phyloP scores from a whole-genome alignment of 1,140 invertebrate species.

The Drosophila pectinifera region DNA sequence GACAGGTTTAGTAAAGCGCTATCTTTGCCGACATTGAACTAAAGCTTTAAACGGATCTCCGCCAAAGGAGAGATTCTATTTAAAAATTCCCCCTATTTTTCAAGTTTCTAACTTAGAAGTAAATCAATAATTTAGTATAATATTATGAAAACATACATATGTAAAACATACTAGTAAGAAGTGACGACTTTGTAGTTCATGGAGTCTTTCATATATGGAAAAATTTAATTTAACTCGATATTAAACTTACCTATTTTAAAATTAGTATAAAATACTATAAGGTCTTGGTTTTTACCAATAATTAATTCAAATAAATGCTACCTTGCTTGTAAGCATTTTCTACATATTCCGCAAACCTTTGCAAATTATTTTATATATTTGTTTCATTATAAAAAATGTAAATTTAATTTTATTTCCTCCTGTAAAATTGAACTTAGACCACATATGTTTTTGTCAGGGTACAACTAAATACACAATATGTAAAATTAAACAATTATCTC shows the following conservation, averaged over 20 bases:
- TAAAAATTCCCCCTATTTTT: neutral
- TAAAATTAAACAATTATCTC: slow-evolving; percentile 5
- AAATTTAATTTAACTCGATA: no score
- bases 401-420: neutral
- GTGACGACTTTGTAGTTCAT: no score
- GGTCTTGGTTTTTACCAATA: no score
- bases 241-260: no score
- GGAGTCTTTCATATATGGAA: no score
- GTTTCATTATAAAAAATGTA: neutral
- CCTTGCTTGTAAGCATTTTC: no score
- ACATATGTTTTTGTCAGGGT: neutral
- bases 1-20: slow-evolving; percentile 44
- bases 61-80: neutral
- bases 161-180: no score
- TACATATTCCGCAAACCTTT: no score
- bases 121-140: no score
- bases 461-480: slow-evolving; percentile 6
- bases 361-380: no score
- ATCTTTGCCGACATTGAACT: slow-evolving; percentile 7
- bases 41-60: slow-evolving; percentile 25
- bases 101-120: neutral
- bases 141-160: no score
- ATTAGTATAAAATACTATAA: no score
- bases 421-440: neutral
- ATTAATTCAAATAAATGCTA: neutral